A percentile compares a stretch with the other conserved stretches of the same genome.
Evolutionary conservation across 1,140 invertebrate genomes (phyloP).

Genomic region (Penaeus japonicus): DNA sequence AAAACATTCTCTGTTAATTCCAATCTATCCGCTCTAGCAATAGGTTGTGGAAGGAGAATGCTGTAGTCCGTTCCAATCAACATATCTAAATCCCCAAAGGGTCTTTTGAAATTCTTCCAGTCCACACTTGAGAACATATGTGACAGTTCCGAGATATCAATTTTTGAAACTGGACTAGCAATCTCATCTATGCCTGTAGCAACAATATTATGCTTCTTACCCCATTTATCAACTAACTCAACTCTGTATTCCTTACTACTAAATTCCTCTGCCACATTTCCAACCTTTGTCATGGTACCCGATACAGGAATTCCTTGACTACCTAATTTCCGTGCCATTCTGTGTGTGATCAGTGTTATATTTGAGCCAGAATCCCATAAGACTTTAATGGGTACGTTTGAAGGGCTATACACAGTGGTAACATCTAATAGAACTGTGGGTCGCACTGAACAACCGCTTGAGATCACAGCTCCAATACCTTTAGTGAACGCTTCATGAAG

Average conservation of each 20-base stretch:
- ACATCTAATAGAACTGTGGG: background rate
- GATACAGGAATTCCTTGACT: background rate
- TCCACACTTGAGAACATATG: background rate
- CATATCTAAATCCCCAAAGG: background rate
- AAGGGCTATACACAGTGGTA: background rate
- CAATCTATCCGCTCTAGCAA: background rate
- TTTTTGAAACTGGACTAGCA: background rate
- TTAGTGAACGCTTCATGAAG: background rate
- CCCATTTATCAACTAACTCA: background rate
- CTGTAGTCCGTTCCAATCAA: background rate
- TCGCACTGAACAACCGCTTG: background rate
- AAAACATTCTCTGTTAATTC: background rate
- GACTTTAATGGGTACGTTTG: background rate
- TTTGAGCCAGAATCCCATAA: background rate
- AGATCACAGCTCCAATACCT: background rate
- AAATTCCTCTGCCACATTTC: background rate
- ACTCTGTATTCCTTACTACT: background rate
- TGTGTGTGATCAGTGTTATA: background rate
- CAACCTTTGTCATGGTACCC: background rate
- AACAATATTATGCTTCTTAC: background rate
- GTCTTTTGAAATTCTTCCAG: background rate
- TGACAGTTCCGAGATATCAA: background rate
- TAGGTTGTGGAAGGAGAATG: background rate
- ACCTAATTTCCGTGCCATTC: background rate
- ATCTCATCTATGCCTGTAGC: background rate